Evolutionary conservation across 2,797 vertebrate species (phyloP).

Genomic region (Coregonus ussuriensis): DNA sequence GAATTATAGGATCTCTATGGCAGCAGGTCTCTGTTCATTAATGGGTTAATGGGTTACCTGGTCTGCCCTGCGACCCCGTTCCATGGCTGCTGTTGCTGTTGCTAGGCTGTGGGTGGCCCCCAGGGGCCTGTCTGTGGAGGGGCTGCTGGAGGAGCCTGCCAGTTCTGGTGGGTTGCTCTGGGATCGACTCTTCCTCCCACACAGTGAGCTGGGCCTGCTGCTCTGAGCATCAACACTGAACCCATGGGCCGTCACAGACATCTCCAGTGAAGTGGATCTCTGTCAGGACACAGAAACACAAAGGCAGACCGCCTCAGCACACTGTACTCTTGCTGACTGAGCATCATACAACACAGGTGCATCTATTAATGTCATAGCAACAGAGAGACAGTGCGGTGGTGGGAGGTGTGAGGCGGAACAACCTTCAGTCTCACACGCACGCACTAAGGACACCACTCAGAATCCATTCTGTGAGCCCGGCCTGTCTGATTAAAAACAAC

Average conservation of each 20-base stretch:
- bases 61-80: conserved; percentile 71
- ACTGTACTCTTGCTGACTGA: conserved; percentile 19
- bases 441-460: conserved; percentile 27
- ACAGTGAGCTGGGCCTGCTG: conserved; percentile 49
- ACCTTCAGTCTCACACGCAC: conserved; percentile 28
- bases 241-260: conserved; percentile 55
- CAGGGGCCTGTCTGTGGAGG: conserved; percentile 57
- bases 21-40: background rate
- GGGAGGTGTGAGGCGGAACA: conserved; percentile 37
- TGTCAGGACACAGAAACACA: conserved; percentile 63
- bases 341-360: conserved; percentile 37
- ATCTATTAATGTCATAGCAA: conserved; percentile 58
- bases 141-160: conserved; percentile 59
- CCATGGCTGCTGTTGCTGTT: conserved; percentile 53
- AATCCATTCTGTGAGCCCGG: conserved; percentile 35
- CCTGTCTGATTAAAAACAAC: conserved; percentile 29
- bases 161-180: conserved; percentile 72
- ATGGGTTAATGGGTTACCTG: conserved; percentile 21
- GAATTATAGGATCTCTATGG: too few relatives aligned
- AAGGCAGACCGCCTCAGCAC: conserved; percentile 23
- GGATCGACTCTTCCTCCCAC: conserved; percentile 58
- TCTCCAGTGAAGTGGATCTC: conserved; percentile 77
- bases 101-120: conserved; percentile 54
- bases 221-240: conserved; percentile 55
- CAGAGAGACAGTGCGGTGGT: conserved; percentile 56